Percentiles rank a stretch among this genome's conserved stretches.
These are phyloP conservation scores for Aquatica leii DNA, from an alignment of 2,888 invertebrate genomes.

Conservation along the genomic window DNA sequence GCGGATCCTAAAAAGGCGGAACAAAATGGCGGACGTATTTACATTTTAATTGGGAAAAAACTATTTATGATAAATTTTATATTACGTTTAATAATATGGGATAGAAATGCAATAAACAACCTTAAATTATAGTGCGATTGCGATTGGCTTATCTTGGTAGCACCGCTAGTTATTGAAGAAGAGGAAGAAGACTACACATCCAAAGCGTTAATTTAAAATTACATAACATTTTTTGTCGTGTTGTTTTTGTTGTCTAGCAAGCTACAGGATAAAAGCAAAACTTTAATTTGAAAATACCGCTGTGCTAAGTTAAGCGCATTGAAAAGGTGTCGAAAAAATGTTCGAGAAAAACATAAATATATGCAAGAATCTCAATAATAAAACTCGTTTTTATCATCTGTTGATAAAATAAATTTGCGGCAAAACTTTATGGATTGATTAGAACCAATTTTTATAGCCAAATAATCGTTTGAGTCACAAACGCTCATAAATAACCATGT, in stretches of 20 bases:
- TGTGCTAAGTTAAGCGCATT: not conserved
- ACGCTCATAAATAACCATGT: constrained; percentile 39
- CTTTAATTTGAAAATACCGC: not conserved
- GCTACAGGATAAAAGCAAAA: not conserved
- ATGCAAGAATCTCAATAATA: constrained; percentile 29
- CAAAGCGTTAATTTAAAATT: constrained; percentile 8
- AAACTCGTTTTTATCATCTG: constrained; percentile 32
- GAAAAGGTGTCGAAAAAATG: constrained; percentile 23
- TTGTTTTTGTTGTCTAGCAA: not conserved
- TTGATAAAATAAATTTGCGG: constrained; percentile 31
- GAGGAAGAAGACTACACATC: not conserved
- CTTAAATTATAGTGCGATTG: constrained; percentile 27
- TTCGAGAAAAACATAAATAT: constrained; percentile 14
- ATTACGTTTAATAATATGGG: constrained; percentile 29
- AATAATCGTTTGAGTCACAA: constrained; percentile 29
- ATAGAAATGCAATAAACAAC: constrained; percentile 29
- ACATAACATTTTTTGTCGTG: constrained; percentile 8
- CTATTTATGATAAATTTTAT: constrained; percentile 31
- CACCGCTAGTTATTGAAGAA: constrained; percentile 6
- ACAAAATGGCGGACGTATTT: constrained; percentile 55
- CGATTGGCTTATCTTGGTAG: constrained; percentile 16
- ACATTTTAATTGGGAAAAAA: constrained; percentile 55
- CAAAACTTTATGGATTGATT: constrained; percentile 31
- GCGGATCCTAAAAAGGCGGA: constrained; percentile 53
- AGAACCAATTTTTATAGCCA: constrained; percentile 29